A percentile compares a stretch with the other conserved stretches of the same genome.
These are phyloP conservation scores for Pachliopta kotzebuea DNA, from an alignment of 2,888 invertebrate genomes.

Conservation along the genomic window DNA sequence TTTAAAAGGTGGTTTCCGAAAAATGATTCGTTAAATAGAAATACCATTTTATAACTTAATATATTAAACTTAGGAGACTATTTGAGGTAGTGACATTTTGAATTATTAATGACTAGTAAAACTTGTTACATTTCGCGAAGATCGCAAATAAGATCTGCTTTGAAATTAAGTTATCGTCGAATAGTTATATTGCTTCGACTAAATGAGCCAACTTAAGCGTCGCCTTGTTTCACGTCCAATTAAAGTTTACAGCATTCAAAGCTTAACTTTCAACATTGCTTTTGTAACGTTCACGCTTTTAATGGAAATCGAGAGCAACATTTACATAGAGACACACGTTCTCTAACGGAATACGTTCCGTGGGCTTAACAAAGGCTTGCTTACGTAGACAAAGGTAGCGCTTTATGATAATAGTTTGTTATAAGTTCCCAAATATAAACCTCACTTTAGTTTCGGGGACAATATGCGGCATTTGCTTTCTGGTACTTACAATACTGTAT, in stretches of 20 bases:
- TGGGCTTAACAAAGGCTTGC: slow-evolving; percentile 64
- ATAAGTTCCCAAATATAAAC: slow-evolving; percentile 15
- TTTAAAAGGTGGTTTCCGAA: no score
- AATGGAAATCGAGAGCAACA: slow-evolving; percentile 57
- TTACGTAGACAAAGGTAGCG: slow-evolving; percentile 32
- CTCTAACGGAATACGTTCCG: slow-evolving; percentile 58
- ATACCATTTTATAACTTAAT: no score
- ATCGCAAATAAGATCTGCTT: slow-evolving; percentile 4
- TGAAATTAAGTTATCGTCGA: slow-evolving; percentile 16
- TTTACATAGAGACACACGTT: slow-evolving; percentile 54
- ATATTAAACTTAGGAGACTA: no score
- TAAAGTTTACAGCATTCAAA: slow-evolving; percentile 52
- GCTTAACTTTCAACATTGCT: slow-evolving; percentile 53
- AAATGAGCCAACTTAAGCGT: slow-evolving; percentile 33
- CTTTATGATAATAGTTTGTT: slow-evolving; percentile 26
- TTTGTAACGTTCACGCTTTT: slow-evolving; percentile 44
- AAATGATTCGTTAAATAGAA: no score
- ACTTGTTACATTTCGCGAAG: background rate
- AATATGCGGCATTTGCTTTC: slow-evolving; percentile 10
- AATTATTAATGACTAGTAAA: background rate
- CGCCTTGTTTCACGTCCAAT: slow-evolving; percentile 55
- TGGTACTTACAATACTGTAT: background rate
- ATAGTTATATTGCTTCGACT: slow-evolving; percentile 29
- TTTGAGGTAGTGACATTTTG: background rate
- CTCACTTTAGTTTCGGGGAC: slow-evolving; percentile 18